A percentile compares a stretch with the other conserved stretches of the same genome.
Evolutionary conservation across 1,140 invertebrate genomes (phyloP).

Genomic region (Pissodes strobi): DNA sequence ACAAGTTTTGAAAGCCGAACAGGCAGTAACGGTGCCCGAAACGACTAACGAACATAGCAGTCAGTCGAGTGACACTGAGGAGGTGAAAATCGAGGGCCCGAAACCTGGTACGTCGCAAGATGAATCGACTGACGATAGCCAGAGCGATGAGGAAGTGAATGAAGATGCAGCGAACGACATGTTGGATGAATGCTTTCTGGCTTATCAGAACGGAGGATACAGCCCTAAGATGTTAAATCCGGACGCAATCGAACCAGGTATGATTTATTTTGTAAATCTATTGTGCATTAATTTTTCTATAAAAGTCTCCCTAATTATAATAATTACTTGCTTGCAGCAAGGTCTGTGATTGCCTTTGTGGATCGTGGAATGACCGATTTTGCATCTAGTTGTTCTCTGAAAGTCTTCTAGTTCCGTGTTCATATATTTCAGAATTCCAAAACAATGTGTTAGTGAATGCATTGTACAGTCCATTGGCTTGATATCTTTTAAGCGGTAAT

Average conservation of each 20-base stretch:
- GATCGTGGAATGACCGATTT: no score
- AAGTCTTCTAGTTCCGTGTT: not conserved
- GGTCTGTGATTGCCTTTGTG: no score
- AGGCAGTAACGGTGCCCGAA: constrained; percentile 65
- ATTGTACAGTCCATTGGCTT: no score
- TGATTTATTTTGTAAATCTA: not conserved
- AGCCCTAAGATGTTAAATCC: constrained; percentile 75
- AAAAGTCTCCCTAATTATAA: no score
- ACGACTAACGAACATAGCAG: constrained; percentile 47
- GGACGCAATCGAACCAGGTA: constrained; percentile 77
- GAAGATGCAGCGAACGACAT: constrained; percentile 60
- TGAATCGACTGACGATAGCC: constrained; percentile 27
- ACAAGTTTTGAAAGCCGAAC: constrained; percentile 86
- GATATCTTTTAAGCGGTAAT: no score
- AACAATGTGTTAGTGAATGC: no score
- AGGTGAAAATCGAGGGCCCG: not conserved
- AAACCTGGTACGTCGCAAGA: constrained; percentile 38
- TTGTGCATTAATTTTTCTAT: not conserved
- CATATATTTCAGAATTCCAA: no score
- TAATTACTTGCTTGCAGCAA: no score
- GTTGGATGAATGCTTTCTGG: constrained; percentile 66
- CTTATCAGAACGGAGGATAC: constrained; percentile 82
- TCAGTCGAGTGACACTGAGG: not conserved
- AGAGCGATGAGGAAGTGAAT: constrained; percentile 20
- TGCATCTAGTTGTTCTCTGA: not conserved